Evolutionary conservation across 2,113 vertebrate genomes (phyloP).

Genomic region (Rallus limicola): DNA sequence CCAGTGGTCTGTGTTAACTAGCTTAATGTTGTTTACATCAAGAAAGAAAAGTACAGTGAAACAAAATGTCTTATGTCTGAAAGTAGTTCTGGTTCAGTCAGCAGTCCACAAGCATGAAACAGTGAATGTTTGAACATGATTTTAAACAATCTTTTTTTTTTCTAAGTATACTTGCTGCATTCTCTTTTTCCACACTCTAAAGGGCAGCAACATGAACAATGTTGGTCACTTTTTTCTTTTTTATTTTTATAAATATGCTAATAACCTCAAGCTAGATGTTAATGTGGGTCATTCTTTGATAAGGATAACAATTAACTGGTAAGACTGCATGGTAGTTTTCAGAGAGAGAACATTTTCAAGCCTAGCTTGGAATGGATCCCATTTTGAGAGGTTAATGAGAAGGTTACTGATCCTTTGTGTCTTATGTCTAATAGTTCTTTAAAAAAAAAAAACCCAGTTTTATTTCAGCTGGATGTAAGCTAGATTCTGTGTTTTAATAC

Average conservation of each 20-base stretch:
- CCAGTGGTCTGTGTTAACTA: slow-evolving; percentile 67
- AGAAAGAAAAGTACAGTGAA: slow-evolving; percentile 33
- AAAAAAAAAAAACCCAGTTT: slow-evolving; percentile 43
- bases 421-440: slow-evolving; percentile 69
- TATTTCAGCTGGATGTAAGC: slow-evolving; percentile 65
- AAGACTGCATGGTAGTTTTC: slow-evolving; percentile 73
- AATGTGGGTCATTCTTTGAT: slow-evolving; percentile 82
- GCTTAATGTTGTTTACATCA: slow-evolving; percentile 66
- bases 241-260: slow-evolving; percentile 79
- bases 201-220: slow-evolving; percentile 57
- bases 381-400: slow-evolving; percentile 83
- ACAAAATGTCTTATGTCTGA: slow-evolving; percentile 30
- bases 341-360: slow-evolving; percentile 75
- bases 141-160: slow-evolving; percentile 14
- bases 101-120: neutral
- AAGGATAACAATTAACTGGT: slow-evolving; percentile 83
- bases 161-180: slow-evolving; percentile 9
- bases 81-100: slow-evolving; percentile 50
- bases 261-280: slow-evolving; percentile 78
- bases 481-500: slow-evolving; percentile 46
- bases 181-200: slow-evolving; percentile 23
- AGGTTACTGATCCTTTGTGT: slow-evolving; percentile 78
- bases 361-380: slow-evolving; percentile 73
- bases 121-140: slow-evolving; percentile 26
- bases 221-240: slow-evolving; percentile 54